Conservation (phyloP, 1,140 invertebrate genomes). For the Panagrolaimus sp. region DNA sequence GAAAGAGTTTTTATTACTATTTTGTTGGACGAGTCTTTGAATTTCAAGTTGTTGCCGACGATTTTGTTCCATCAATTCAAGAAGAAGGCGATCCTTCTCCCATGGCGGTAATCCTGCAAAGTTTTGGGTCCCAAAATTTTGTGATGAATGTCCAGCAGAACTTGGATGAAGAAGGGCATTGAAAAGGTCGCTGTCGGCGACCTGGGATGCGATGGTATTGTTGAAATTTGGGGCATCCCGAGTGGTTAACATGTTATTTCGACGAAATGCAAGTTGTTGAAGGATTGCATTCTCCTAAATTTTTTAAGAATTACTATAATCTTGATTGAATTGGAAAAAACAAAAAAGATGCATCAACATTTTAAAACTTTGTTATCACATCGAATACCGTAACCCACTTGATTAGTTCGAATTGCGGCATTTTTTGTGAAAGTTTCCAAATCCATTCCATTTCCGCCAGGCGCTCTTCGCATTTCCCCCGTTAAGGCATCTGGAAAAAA, state of each 20-base stretch:
- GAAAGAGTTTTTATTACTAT: neutral
- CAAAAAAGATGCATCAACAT: too few relatives aligned
- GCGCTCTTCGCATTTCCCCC: neutral
- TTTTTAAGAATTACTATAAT: too few relatives aligned
- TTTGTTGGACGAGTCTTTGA: constrained; percentile 12
- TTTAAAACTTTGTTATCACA: too few relatives aligned
- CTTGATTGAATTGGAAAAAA: too few relatives aligned
- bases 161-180: constrained; percentile 1
- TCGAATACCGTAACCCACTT: neutral
- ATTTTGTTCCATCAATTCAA: constrained; percentile 8
- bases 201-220: neutral
- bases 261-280: constrained; percentile 1
- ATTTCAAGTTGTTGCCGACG: neutral
- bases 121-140: neutral
- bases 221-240: neutral
- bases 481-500: too few relatives aligned
- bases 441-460: neutral
- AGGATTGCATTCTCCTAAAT: neutral
- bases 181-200: neutral
- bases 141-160: neutral
- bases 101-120: neutral
- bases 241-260: neutral
- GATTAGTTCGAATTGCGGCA: constrained; percentile 6
- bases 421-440: constrained; percentile 9
- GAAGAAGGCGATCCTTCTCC: constrained; percentile 1